These are phyloP conservation scores for Gadopsis marmoratus DNA, from an alignment of 2,797 vertebrate genomes.

Conservation along the genomic window DNA sequence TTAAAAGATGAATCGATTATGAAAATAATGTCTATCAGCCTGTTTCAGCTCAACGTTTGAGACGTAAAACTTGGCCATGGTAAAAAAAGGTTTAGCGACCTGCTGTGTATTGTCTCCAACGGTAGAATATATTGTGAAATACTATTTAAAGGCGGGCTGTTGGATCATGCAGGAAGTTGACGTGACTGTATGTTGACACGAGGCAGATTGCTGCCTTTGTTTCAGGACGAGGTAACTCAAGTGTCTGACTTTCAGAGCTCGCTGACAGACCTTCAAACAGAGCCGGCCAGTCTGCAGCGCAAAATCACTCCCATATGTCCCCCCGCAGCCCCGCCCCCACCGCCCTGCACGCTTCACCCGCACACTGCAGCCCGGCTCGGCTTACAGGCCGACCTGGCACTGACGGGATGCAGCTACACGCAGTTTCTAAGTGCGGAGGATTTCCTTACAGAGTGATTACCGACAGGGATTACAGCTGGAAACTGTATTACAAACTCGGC, in stretches of 20 bases:
- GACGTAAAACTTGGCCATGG: no score
- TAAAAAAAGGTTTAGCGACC: neutral
- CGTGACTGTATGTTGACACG: neutral
- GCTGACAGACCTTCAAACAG: constrained; percentile 66
- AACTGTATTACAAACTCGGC: no score
- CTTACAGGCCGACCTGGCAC: neutral
- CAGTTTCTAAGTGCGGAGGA: neutral
- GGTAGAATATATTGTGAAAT: neutral
- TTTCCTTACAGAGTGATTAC: neutral
- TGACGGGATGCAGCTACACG: no score
- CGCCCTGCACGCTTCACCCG: neutral
- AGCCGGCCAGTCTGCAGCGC: constrained; percentile 68
- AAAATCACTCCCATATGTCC: constrained; percentile 81
- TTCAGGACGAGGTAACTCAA: constrained; percentile 32
- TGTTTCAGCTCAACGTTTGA: neutral
- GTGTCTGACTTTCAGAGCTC: constrained; percentile 45
- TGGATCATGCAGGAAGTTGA: no score
- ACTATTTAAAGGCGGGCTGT: neutral
- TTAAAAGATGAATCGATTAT: neutral
- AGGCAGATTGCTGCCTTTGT: constrained; percentile 45
- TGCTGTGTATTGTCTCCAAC: neutral
- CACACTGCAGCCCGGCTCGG: constrained; percentile 12
- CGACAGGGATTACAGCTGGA: neutral
- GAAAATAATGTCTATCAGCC: neutral
- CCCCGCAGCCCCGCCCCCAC: constrained; percentile 1